Percentiles rank a stretch among this genome's conserved stretches.
phyloP scores from a whole-genome alignment of 2,888 invertebrate species.

The Digitonthophagus gazella region DNA sequence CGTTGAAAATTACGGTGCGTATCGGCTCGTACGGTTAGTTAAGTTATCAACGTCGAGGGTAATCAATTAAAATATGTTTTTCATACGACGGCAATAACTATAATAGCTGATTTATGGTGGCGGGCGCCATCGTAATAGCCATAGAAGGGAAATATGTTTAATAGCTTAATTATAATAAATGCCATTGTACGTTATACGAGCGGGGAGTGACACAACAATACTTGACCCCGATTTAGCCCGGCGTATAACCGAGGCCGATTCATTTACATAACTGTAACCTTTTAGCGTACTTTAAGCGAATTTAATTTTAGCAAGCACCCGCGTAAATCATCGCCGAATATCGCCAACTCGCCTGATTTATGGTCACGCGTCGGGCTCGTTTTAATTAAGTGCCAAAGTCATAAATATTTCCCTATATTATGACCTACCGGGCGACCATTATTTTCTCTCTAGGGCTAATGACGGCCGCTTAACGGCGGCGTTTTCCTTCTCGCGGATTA shows the following conservation, averaged over 20 bases:
- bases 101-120: neutral
- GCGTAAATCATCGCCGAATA: neutral
- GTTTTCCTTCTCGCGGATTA: neutral
- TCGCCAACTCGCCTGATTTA: neutral
- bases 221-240: neutral
- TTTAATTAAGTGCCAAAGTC: neutral
- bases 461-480: neutral
- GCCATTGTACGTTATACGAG: neutral
- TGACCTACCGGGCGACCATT: neutral
- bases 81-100: neutral
- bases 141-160: neutral
- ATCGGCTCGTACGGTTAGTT: neutral
- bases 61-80: neutral
- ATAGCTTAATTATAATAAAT: neutral
- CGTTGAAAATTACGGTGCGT: neutral
- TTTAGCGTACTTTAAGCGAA: neutral
- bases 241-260: neutral
- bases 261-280: neutral
- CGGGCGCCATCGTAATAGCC: neutral
- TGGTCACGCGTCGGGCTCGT: neutral
- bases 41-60: neutral
- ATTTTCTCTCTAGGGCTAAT: neutral
- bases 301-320: neutral
- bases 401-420: neutral
- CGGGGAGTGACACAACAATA: neutral